Base-by-base conservation (phyloP, 2,888 invertebrate genomes). In the Azorinus chamasolen region DNA sequence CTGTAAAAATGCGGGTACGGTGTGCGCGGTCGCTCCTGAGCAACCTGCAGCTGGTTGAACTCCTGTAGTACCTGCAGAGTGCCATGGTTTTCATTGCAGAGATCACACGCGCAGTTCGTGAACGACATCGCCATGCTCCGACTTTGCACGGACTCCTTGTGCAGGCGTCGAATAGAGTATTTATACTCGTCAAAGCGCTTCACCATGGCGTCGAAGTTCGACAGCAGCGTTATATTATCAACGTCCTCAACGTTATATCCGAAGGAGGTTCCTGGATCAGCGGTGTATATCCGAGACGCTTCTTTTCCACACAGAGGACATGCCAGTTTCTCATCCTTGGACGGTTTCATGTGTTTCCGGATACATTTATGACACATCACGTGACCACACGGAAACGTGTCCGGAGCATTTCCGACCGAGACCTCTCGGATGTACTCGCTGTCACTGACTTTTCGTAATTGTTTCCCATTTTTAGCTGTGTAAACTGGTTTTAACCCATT, bases 321-420 rank as follows among this genome's bases (percentile, higher is more conserved):
- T 2, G 73, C 66, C 46, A 83, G 75, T 51, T 71, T 63, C 6
- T 64, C 55, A 1, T 80, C 58, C 14, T 63, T 73, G 6, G 75
- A 70, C 0, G 83, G 83, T 10, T 63, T 73, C 79, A 90, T 78
- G 59, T 85, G 79, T 50, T 82, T 83, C 16, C 90, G 80, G 20
- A 90, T 79, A 64, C 90, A 90, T 58, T 87, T 84, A 68, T 90
- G 90, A 75, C 90, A 90, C 22, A 90, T 71, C 25, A 87, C 83
- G 79, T 90, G 90, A 14, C 89, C 89, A 63, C 90, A 90, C 14
- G 90, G 89, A 51, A 90, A 90, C n/a, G 88, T 90, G 69, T 90
- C 90, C 18, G 90, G 89, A 2, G 89, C 89, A 27, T 86, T 82
- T n/a, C 87, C 83, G 50, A 88, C 85, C 48, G 89, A 87, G 6